Conservation (phyloP, 2,797 vertebrate genomes). For the Melanotaenia trifasciata region DNA sequence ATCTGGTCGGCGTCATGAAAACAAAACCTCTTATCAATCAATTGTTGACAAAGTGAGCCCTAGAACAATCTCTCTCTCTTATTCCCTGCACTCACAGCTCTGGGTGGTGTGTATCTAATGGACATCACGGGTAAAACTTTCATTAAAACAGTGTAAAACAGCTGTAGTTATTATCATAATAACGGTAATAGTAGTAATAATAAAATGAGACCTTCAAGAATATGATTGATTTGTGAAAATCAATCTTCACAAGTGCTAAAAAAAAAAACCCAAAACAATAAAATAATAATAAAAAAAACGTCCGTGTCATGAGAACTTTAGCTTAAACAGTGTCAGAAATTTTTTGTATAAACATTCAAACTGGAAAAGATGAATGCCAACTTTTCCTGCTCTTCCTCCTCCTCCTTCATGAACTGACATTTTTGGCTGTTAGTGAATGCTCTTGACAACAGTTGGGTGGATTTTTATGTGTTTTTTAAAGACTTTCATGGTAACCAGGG, state of each 20-base stretch:
- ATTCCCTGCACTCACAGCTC: slow-evolving; percentile 19
- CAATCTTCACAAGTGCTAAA: not conserved
- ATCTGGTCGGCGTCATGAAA: slow-evolving; percentile 74
- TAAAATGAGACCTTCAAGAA: not conserved
- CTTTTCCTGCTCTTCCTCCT: no score
- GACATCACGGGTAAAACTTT: slow-evolving; percentile 25
- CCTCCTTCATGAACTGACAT: not conserved
- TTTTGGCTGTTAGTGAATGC: no score
- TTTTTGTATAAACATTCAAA: not conserved
- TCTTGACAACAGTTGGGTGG: not conserved
- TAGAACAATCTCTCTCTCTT: slow-evolving; percentile 42
- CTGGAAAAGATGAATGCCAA: no score
- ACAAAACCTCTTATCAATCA: slow-evolving; percentile 82
- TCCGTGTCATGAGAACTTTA: no score
- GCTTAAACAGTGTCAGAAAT: no score
- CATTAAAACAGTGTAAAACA: slow-evolving; percentile 13
- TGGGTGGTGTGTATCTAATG: slow-evolving; percentile 59
- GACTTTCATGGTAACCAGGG: not conserved
- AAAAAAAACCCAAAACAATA: no score
- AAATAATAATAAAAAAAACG: no score
- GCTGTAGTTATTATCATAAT: not conserved
- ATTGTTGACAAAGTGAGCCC: slow-evolving; percentile 71
- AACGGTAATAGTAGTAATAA: not conserved
- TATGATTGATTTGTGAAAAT: not conserved
- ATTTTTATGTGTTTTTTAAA: not conserved